Evolutionary conservation across 2,797 vertebrate species (phyloP).

Genomic region (Pangasius mekongensis): DNA sequence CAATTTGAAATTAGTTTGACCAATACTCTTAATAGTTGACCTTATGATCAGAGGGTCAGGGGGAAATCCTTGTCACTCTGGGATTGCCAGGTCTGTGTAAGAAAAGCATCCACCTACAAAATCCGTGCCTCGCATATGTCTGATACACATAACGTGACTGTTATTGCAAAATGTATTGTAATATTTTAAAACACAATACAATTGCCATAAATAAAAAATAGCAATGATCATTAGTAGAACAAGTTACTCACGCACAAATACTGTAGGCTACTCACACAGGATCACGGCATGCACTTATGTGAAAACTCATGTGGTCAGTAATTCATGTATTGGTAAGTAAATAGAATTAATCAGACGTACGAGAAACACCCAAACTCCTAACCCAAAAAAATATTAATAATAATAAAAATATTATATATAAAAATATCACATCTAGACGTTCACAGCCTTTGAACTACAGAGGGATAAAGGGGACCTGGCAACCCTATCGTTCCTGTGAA

Average conservation of each 20-base stretch:
- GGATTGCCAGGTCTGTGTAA: not conserved
- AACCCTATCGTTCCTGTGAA: too few relatives aligned
- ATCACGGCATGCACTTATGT: not conserved
- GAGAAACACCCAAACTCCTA: not conserved
- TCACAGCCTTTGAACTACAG: accelerated
- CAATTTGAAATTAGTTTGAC: not conserved
- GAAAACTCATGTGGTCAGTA: not conserved
- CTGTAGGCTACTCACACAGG: not conserved
- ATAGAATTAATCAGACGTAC: not conserved
- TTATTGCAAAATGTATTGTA: not conserved
- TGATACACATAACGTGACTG: not conserved
- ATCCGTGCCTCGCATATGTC: too few relatives aligned
- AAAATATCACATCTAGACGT: too few relatives aligned
- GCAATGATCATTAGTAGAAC: not conserved
- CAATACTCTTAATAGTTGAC: not conserved
- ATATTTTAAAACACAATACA: not conserved
- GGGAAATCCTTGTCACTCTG: too few relatives aligned
- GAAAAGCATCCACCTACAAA: too few relatives aligned
- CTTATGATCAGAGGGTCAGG: not conserved
- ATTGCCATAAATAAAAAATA: too few relatives aligned
- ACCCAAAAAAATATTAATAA: too few relatives aligned
- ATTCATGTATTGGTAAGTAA: not conserved
- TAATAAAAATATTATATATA: too few relatives aligned
- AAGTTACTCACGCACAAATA: not conserved
- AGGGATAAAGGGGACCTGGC: not conserved